Evolutionary conservation across 2,888 invertebrate genomes (phyloP), one percentile per base, ranked within the genome.

Genomic region (Andrena flavipes): DNA sequence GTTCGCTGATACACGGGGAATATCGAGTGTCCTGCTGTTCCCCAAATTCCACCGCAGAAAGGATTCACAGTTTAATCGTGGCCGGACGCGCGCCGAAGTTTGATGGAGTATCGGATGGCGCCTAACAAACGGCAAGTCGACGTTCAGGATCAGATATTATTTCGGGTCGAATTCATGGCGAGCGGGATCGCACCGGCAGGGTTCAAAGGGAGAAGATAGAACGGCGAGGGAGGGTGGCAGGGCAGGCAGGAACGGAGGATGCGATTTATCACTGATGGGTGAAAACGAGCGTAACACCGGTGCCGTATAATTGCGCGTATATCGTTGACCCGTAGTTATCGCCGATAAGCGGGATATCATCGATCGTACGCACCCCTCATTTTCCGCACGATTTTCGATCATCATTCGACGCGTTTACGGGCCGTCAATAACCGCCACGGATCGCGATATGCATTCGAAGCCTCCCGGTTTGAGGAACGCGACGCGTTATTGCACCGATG

Each of bases 361-460:
- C 80, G 86, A 82, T 87, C 78, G 73, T 35, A 35, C 71, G 35
- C 77, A 76, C 84, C 79, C 84, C 86, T 86, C 87, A 81, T 86
- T 81, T 87, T 87, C 86, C 87, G 80, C 84, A 80, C 84, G 87
- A 88, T 84, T 87, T 87, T 87, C 86, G 88, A 86, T 88, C 76
- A 84, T 82, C 81, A 76, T 84, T 84, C 86, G 83, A 54, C 74
- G 82, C 82, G 85, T 88, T 88, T 84, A 84, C 86, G 82, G 75
- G 74, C 71, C 70, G 86, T 84, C 86, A 78, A 82, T 85, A 86
- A 82, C 81, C 68, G 62, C 73, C 67, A 70, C 70, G 80, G 26
- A 76, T 80, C 80, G 80, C 75, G 84, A 86, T 84, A 42, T 7
- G 59, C 33, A 82, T 86, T 76, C 82, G 78, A 70, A 77, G 80